phyloP scores from a whole-genome alignment of 2,113 vertebrate genomes.

The Pterocles burchelli region DNA sequence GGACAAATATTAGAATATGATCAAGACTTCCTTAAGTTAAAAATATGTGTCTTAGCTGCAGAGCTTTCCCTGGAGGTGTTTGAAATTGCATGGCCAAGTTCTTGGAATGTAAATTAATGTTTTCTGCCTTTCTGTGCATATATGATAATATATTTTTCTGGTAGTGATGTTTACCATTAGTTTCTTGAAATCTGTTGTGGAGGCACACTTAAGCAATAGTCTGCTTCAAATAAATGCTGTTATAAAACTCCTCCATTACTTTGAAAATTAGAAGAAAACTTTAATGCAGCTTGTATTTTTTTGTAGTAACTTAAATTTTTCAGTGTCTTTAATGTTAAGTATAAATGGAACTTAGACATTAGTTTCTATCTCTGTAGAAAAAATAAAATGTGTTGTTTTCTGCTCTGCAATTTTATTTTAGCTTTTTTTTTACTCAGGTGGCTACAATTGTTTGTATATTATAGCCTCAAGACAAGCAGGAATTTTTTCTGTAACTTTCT shows the following conservation, averaged over 20 bases:
- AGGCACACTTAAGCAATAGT: not conserved
- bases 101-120: not conserved
- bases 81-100: not conserved
- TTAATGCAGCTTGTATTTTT: not conserved
- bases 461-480: not conserved
- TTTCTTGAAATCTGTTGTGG: not conserved
- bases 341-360: not conserved
- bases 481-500: not conserved
- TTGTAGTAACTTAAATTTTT: not conserved
- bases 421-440: not conserved
- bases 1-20: not conserved
- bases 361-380: not conserved
- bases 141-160: not conserved
- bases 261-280: not conserved
- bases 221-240: not conserved
- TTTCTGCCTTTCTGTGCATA: not conserved
- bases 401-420: not conserved
- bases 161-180: not conserved
- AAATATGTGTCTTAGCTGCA: not conserved
- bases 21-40: not conserved
- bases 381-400: not conserved
- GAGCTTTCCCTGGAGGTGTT: not conserved
- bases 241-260: not conserved
- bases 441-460: not conserved
- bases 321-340: fast-evolving